phyloP scores from a whole-genome alignment of 2,797 vertebrate genomes.

The Erethizon dorsatum region DNA sequence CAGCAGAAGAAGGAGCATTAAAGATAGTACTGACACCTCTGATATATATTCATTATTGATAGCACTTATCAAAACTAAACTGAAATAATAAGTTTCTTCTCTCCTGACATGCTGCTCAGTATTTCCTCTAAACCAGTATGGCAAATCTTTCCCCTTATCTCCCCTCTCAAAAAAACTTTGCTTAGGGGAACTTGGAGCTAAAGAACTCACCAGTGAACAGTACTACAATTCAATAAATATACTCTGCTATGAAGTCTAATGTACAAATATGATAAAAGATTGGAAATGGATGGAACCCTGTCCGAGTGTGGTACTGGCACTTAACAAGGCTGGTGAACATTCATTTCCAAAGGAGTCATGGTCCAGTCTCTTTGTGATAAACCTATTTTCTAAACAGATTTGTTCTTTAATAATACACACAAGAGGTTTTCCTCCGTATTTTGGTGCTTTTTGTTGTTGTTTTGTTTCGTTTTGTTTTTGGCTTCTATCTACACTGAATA shows the following conservation, averaged over 20 bases:
- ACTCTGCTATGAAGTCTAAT: conserved; percentile 78
- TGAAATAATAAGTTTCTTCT: conserved; percentile 27
- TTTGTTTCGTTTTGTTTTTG: conserved; percentile 47
- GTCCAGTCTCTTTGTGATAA: conserved; percentile 88
- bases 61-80: conserved; percentile 35
- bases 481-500: conserved; percentile 86
- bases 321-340: conserved; percentile 81
- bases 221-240: conserved; percentile 73
- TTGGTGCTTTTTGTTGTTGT: conserved; percentile 83
- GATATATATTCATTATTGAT: neutral
- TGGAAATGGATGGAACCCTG: conserved; percentile 79
- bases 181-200: conserved; percentile 47
- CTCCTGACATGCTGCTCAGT: conserved; percentile 30
- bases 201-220: conserved; percentile 66
- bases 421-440: conserved; percentile 85
- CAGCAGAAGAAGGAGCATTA: conserved; percentile 35
- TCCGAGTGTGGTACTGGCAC: conserved; percentile 71
- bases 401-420: conserved; percentile 86
- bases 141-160: conserved; percentile 43
- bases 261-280: conserved; percentile 78
- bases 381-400: conserved; percentile 88
- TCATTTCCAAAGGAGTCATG: conserved; percentile 86
- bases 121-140: conserved; percentile 23
- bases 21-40: neutral
- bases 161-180: conserved; percentile 15